Percentiles rank a stretch among this genome's conserved stretches.
phyloP scores from a whole-genome alignment of 1,140 invertebrate genomes.

The Caenorhabditis elegans region WBcel235 BX284603.4:5694001-5694500 shows the following conservation, averaged over 20 bases:
- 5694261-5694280: constrained; percentile 99
- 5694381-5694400: neutral
- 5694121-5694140: constrained; percentile 91
- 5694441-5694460: neutral
- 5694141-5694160: constrained; percentile 84
- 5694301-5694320: constrained; percentile 67
- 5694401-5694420: neutral
- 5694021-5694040: no score
- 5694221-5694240: constrained; percentile 73
- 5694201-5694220: constrained; percentile 59
- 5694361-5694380: no score
- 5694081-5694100: constrained; percentile 93
- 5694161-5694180: constrained; percentile 92
- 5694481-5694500: neutral
- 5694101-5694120: constrained; percentile 86
- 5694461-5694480: constrained; percentile 18
- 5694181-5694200: constrained; percentile 86
- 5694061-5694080: constrained; percentile 95
- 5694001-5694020: no score
- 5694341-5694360: no score
- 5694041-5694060: constrained; percentile 76
- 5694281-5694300: constrained; percentile 94
- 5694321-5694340: neutral
- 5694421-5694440: no score
- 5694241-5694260: constrained; percentile 98